Evolutionary conservation across 2,888 invertebrate species (phyloP), one percentile per base, ranked within the genome.

Genomic region (Drosophila seclusa): DNA sequence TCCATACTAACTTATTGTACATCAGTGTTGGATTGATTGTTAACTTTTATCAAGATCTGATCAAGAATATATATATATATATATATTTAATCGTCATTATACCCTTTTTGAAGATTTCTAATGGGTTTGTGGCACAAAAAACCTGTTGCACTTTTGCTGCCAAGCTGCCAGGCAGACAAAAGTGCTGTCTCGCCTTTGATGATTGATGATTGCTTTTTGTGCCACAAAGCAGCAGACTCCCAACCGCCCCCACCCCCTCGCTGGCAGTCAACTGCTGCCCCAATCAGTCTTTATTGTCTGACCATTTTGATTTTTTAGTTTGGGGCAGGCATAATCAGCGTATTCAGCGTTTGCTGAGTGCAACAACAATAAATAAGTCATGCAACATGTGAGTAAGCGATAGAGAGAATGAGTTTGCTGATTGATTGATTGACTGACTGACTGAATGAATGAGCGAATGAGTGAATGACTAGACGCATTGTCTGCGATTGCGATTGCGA

Each of bases 401-500:
- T 36, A n/a, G 48, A 11, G 18, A n/a, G 45, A 10, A 27, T 18
- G 31, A 29, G 27, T 7, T 11, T n/a, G 21, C 21, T 29, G 38
- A 57, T 57, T 57, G 54, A 54, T 48, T 59, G 73, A 57, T 59
- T 68, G 68, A 80, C 55, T 45, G 53, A 55, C 52, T 59, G 73
- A 58, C 60, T 68, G 68, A 80, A 53, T 49, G 75, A 29, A 54
- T 74, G 76, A 54, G 45, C 55, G 74, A 74, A 67, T 75, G 78
- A 66, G 69, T 76, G 80, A 80, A 71, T 79, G 87, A 81, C 76
- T 81, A 85, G 89, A 89, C 85, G 73, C 68, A 82, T 85, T 85
- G 85, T 85, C 85, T 85, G 63, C 72, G 68, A 76, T 72, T 79
- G 64, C 54, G 48, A 60, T 63, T 67, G 66, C 58, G 60, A 74